Evolutionary conservation across 2,113 vertebrate genomes (phyloP), one percentile per base, ranked within the genome.

Genomic region (Ascaphus truei): DNA sequence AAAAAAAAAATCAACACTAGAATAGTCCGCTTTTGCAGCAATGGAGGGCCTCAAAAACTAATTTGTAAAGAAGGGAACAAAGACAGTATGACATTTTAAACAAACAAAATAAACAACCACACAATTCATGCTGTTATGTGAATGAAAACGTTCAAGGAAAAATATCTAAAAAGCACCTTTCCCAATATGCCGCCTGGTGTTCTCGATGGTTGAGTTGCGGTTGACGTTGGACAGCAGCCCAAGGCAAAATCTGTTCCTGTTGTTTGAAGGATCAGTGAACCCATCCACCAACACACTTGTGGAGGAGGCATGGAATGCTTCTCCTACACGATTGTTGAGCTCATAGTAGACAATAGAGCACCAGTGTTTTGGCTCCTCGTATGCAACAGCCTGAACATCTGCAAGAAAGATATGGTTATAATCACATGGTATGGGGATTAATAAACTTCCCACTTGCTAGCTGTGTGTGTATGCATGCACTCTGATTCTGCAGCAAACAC

Each of bases 271-370:
- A 80, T 99, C 97, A 1, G 97, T 99, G 86, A 99, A 99, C 78
- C 97, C 97, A 30, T 99, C 97, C 71, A 99, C 97, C 56, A 99
- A 79, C 75, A 99, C 88, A 5, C 96, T 98, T 50, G 96, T 98
- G 80, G 97, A 98, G 75, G 95, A 96, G 2, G 97, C 96, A 1
- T 96, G 97, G 86, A 99, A 99, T 0, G 97, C 97, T 74, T 98
- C 96, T 1, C 97, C 97, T 0, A 99, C 96, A 0, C 96, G 95
- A 74, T 99, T 98, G 81, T 98, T 98, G 76, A 99, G 93, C 92
- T 99, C 97, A 1, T 99, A 99, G 89, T 99, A 99, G 79, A 99
- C 96, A 76, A 99, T 99, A 48, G 96, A 98, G 86, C 97, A 99
- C 97, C 97, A 99, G 86, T 98, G 95, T 86, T 96, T 98, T 0